Base-by-base conservation (phyloP, 2,797 vertebrate genomes). In the Pipistrellus pipistrellus region DNA sequence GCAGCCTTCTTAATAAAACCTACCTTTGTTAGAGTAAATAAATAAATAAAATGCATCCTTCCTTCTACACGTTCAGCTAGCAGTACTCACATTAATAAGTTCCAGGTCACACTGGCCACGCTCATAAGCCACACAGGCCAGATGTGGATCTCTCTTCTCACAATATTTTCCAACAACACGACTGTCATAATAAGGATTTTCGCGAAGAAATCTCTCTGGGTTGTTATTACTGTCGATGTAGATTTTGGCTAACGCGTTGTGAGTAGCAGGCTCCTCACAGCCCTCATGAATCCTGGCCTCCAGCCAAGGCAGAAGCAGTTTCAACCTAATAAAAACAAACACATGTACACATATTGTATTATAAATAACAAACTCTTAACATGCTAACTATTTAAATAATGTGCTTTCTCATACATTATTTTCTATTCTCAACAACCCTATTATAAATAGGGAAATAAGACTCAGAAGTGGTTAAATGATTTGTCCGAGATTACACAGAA, bases 211-310 rank as follows among this genome's bases (percentile, higher is more conserved):
- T 71, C 99, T 99, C 90, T 99, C 99, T 0, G 99, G 99, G 98
- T 99, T 99, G 98, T 99, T 99, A 98, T 99, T 99, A 98, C 99
- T 99, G 97, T 99, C 99, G 1, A 99, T 99, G 98, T 99, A 99
- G 96, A 99, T 99, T 98, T 99, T 99, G 93, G 99, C 99, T 97
- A 99, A 97, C 3, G 99, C 99, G 95, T 99, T 99, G 93, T 99
- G 99, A 95, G 99, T 99, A 51, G 99, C 99, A 14, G 99, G 99
- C 94, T 99, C 99, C 94, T 99, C 99, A 89, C 99, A 99, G 68
- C 99, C 99, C 97, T 99, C 99, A 0, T 99, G 99, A 96, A 99
- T 99, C 96, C 99, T 99, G 91, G 99, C 99, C 98, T 99, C 99
- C 95, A 99, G 98, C 99, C 99, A 99, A 35, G 99, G 99, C 71